Base-by-base conservation (phyloP, 2,797 vertebrate species). In the Nyctalus aviator region DNA sequence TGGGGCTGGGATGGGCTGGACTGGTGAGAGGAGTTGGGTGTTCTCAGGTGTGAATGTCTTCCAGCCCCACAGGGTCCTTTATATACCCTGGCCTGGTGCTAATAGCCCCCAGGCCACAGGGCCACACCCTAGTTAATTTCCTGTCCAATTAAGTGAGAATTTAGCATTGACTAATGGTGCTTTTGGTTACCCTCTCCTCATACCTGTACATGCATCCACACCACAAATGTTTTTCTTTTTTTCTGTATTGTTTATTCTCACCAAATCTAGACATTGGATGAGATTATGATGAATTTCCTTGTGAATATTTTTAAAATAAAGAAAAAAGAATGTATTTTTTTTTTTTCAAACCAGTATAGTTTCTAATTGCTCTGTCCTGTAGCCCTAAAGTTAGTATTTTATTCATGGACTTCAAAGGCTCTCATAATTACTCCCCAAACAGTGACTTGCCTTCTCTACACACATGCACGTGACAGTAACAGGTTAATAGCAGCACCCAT, bases 251-350 rank as follows among this genome's bases (percentile, higher is more conserved):
- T 86, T 93, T 83, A 66, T 85, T 88, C 27, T 71, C 72, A 86
- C 35, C 44, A n/a, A 62, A 79, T 68, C 30, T 76, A 89, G 32
- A 23, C 55, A 50, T 30, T 62, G 41, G 12, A 85, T 86, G 93
- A 8, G 62, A 53, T 93, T 83, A 55, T 62, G 41, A 55, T 90
- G 85, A 90, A 37, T 92, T 75, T 90, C 14, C 23, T n/a, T 78
- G 64, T 71, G 79, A 77, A 46, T 93, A 91, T 86, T 90, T 44
- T 8, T 84, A 71, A 77, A 59, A 62, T 6, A 66, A 72, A 81
- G 72, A 71, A 48, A 59, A 84, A 97, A 84, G 88, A 81, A 77
- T 92, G 72, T 93, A 69, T 81, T 69, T 96, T 79, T 68, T 50
- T 37, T 37, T n/a, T n/a, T n/a, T n/a, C n/a, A 41, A 79, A 27